Evolutionary conservation across 2,113 vertebrate species (phyloP).

Genomic region (Rhadina sibilatrix): DNA sequence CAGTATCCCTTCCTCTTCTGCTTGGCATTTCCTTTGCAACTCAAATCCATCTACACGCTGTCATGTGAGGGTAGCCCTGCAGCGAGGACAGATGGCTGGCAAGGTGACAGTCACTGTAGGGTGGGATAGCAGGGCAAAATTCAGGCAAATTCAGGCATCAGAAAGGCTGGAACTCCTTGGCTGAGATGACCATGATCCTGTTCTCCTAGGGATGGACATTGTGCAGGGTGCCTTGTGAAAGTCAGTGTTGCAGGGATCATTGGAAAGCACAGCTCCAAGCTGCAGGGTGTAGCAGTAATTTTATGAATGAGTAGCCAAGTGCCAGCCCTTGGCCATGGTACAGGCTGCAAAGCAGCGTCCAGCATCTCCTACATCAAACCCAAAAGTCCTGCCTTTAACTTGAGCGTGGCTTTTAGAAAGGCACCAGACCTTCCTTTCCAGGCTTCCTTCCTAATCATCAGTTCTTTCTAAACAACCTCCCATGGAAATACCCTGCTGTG

Average conservation of each 20-base stretch:
- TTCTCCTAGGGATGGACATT: background rate
- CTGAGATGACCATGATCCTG: fast-evolving
- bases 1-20: background rate
- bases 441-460: background rate
- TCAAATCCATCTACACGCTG: background rate
- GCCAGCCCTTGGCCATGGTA: background rate
- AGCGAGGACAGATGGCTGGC: background rate
- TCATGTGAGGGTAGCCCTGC: background rate
- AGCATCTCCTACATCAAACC: background rate
- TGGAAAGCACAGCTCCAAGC: background rate
- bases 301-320: conserved; percentile 23
- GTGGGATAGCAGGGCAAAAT: background rate
- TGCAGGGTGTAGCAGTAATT: background rate
- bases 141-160: background rate
- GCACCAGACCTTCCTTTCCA: background rate
- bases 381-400: background rate
- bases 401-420: fast-evolving
- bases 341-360: background rate
- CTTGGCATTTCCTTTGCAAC: background rate
- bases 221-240: background rate
- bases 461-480: background rate
- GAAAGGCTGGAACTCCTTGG: background rate
- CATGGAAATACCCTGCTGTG: background rate
- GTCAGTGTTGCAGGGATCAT: fast-evolving
- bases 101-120: background rate